Conservation (phyloP, 2,113 vertebrate species). For the Epinephelus fuscoguttatus region DNA sequence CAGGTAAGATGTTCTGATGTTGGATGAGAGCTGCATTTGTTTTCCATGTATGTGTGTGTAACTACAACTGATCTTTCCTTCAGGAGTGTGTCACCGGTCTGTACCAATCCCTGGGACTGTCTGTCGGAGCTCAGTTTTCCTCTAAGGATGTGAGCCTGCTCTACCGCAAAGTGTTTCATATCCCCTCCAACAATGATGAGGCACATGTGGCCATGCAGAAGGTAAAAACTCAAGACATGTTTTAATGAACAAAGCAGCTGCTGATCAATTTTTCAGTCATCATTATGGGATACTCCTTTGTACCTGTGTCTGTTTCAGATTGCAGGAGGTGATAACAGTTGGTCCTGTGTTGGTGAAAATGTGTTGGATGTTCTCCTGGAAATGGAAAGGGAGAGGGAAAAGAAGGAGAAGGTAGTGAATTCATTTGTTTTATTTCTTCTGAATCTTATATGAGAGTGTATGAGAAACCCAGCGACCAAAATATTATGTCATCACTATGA, state of each 20-base stretch:
- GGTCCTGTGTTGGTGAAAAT: conserved; percentile 73
- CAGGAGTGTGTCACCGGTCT: conserved; percentile 65
- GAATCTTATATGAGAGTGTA: background rate
- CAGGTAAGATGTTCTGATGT: conserved; percentile 62
- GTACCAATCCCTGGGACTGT: conserved; percentile 67
- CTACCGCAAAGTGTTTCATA: conserved; percentile 76
- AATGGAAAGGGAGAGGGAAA: conserved; percentile 78
- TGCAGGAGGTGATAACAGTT: conserved; percentile 53
- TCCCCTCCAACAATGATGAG: conserved; percentile 56
- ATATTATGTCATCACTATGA: background rate
- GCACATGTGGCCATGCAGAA: conserved; percentile 71
- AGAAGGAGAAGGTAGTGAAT: conserved; percentile 73
- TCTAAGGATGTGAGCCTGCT: conserved; percentile 69
- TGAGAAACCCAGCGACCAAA: background rate
- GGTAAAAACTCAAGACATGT: conserved; percentile 49
- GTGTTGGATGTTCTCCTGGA: conserved; percentile 81
- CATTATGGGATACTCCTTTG: background rate
- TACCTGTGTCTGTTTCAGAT: conserved; percentile 60
- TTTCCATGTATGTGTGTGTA: conserved; percentile 1
- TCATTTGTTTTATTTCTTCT: background rate
- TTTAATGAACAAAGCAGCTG: background rate
- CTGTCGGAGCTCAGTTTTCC: conserved; percentile 68
- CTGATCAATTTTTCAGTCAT: background rate
- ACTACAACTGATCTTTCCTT: background rate
- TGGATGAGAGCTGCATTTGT: conserved; percentile 4